Base-by-base conservation (phyloP, 2,888 invertebrate genomes). In the Erebia epiphron region DNA sequence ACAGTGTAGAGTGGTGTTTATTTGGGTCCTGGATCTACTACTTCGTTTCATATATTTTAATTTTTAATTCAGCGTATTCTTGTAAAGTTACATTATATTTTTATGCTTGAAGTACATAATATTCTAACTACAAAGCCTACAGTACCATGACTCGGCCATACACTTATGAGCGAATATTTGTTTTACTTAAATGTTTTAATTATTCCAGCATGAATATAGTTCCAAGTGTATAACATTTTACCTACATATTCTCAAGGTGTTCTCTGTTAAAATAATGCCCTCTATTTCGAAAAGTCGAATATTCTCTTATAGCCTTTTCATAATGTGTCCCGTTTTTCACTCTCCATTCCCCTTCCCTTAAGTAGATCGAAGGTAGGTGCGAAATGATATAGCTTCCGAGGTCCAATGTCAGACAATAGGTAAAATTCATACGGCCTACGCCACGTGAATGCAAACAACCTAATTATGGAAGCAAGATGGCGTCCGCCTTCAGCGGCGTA, bases 401-500 rank as follows among this genome's bases (percentile, higher is more conserved):
- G 93, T 92, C 93, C 91, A 87, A 91, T 90, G 92, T 92, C 93
- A 92, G 92, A 91, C 91, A 90, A 89, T 93, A 92, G 92, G 91
- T 90, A 91, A 86, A 92, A 93, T 93, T 93, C 92, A 92, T 92
- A 92, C 91, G 87, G 81, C 70, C 79, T 79, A 76, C 86, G 89
- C 83, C 83, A 75, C 76, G 79, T 85, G 93, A 88, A 93, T 93
- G 88, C 87, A 91, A 93, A 93, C 88, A 82, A 79, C 87, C 92
- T 91, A 89, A 93, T 93, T 93, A 93, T 89, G 78, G 76, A 78
- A 79, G 83, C 86, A 92, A 92, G 91, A 92, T 92, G 92, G 92
- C 90, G 69, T 78, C 74, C 78, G 73, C 72, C 41, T 52, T 43
- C 18, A 43, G 14, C 18, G 46, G 49, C 26, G 60, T 52, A 52